Conservation (phyloP, 2,113 vertebrate genomes). For the Nansenia antarctica region DNA sequence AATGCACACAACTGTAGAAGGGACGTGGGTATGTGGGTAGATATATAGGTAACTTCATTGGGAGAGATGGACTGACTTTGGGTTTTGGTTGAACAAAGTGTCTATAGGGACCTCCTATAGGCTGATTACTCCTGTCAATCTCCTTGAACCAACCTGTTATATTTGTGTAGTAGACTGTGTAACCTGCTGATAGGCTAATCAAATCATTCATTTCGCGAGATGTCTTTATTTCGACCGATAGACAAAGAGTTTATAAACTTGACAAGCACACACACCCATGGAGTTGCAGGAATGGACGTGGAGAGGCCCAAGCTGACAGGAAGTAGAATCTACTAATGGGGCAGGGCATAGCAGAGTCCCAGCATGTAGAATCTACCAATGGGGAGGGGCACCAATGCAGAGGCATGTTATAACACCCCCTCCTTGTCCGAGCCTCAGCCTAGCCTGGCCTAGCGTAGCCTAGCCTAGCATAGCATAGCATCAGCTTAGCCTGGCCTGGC, state of each 20-base stretch:
- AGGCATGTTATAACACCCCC: slow-evolving; percentile 33
- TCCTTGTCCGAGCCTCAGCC: not conserved
- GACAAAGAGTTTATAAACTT: not conserved
- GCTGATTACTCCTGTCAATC: slow-evolving; percentile 45
- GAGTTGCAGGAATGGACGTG: not conserved
- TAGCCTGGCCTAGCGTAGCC: too few relatives aligned
- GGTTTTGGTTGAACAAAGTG: slow-evolving; percentile 11
- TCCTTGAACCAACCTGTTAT: slow-evolving; percentile 33
- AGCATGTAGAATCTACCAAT: not conserved
- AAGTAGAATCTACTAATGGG: not conserved
- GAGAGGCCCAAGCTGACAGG: not conserved
- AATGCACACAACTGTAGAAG: slow-evolving; percentile 11
- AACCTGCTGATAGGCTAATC: not conserved
- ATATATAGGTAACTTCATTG: slow-evolving; percentile 31
- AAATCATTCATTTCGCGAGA: not conserved
- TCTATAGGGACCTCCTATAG: slow-evolving; percentile 45
- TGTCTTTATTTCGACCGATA: not conserved
- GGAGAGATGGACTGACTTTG: slow-evolving; percentile 44
- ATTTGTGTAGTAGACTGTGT: not conserved
- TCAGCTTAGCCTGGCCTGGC: too few relatives aligned
- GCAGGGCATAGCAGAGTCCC: too few relatives aligned
- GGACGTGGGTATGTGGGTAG: not conserved
- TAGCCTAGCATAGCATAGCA: too few relatives aligned
- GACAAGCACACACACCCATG: slow-evolving; percentile 21
- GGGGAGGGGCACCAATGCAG: slow-evolving; percentile 9